phyloP scores from a whole-genome alignment of 1,140 invertebrate species.

The Drosophila rufa region DNA sequence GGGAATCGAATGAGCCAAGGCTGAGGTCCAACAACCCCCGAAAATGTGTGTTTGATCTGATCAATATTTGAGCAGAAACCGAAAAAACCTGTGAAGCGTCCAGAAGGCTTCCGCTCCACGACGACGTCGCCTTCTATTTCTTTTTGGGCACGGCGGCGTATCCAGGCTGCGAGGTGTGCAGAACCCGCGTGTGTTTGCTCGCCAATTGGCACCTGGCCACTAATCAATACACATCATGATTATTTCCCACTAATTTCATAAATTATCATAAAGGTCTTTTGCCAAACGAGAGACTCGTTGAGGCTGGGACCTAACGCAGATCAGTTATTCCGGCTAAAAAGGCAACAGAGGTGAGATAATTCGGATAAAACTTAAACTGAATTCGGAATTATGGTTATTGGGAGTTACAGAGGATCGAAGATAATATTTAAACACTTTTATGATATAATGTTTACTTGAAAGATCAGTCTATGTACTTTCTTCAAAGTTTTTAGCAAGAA shows the following conservation, averaged over 20 bases:
- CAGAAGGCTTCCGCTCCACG: conserved; percentile 39
- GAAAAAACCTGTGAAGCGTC: conserved; percentile 33
- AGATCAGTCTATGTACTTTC: rapidly evolving
- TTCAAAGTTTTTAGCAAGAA: background rate
- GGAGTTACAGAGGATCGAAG: background rate
- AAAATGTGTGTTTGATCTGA: conserved; percentile 26
- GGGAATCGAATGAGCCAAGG: conserved; percentile 31
- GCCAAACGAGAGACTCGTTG: conserved; percentile 39
- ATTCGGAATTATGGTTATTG: background rate
- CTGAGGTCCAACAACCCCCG: conserved; percentile 48
- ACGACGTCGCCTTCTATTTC: background rate
- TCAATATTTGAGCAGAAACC: conserved; percentile 39
- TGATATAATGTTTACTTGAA: background rate
- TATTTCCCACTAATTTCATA: conserved; percentile 79
- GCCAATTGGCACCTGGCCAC: conserved; percentile 64
- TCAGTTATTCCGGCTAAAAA: conserved; percentile 32
- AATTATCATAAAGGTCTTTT: conserved; percentile 65
- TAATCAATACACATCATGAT: conserved; percentile 82
- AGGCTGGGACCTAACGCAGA: conserved; percentile 4
- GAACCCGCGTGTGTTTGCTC: conserved; percentile 67
- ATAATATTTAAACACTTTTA: background rate
- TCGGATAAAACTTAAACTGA: conserved; percentile 1
- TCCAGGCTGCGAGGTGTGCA: conserved; percentile 49
- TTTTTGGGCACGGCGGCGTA: conserved; percentile 30
- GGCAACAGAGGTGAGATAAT: conserved; percentile 15